Evolutionary conservation across 2,888 invertebrate species (phyloP).

Genomic region (Strigamia crassipes): DNA sequence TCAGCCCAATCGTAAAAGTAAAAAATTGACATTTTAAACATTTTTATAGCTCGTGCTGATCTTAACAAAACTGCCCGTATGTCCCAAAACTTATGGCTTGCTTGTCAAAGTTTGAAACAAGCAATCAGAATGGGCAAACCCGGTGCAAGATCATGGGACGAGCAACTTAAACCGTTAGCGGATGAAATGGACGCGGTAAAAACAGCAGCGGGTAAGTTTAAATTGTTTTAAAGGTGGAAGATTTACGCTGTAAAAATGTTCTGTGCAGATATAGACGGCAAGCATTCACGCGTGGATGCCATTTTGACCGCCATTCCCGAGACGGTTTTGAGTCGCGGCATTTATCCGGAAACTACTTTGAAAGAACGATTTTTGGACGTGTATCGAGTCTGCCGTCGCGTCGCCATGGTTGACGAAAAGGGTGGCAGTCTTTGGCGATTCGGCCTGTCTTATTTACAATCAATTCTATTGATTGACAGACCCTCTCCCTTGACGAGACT

Average conservation of each 20-base stretch:
- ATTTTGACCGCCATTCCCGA: conserved; percentile 78
- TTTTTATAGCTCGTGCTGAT: conserved; percentile 68
- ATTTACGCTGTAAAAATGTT: not conserved
- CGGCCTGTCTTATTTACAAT: conserved; percentile 81
- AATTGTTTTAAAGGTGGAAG: not conserved
- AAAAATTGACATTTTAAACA: conserved; percentile 11
- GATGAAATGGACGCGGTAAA: conserved; percentile 74
- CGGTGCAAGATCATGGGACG: conserved; percentile 59
- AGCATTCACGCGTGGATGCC: conserved; percentile 68
- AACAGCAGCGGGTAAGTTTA: conserved; percentile 70
- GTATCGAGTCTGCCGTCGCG: conserved; percentile 72
- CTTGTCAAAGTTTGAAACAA: conserved; percentile 83
- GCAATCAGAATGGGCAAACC: conserved; percentile 68
- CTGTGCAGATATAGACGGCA: not conserved
- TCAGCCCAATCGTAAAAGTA: not conserved
- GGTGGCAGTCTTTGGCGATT: conserved; percentile 76
- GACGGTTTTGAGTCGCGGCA: conserved; percentile 77
- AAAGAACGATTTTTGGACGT: conserved; percentile 82
- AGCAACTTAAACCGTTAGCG: conserved; percentile 67
- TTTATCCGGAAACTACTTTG: conserved; percentile 84
- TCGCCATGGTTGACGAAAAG: conserved; percentile 83
- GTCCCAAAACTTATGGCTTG: conserved; percentile 90
- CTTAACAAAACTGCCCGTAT: conserved; percentile 71
- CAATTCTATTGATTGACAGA: conserved; percentile 73
- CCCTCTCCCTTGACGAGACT: conserved; percentile 60